These are phyloP conservation scores for Limnothrissa miodon DNA, from an alignment of 2,113 vertebrate species.

Conservation along the genomic window DNA sequence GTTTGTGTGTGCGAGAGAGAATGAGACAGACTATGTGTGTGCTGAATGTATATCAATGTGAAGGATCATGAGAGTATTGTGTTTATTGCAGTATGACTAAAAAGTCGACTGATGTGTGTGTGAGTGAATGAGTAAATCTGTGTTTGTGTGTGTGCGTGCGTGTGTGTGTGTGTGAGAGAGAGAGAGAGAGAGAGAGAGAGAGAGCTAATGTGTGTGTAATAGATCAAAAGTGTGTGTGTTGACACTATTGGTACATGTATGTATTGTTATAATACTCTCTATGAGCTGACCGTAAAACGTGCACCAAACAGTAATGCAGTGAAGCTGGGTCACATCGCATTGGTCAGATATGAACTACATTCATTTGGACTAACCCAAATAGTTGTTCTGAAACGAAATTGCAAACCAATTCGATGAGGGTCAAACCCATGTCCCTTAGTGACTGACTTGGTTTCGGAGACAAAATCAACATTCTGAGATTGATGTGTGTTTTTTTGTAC, in stretches of 20 bases:
- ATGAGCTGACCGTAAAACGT: not conserved
- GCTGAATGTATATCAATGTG: not conserved
- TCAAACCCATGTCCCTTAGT: not conserved
- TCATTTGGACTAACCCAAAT: not conserved
- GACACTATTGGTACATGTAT: not conserved
- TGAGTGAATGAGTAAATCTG: not conserved
- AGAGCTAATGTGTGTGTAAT: constrained; percentile 9
- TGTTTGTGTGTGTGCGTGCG: constrained; percentile 22
- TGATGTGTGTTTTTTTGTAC: not conserved
- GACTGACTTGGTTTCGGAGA: not conserved
- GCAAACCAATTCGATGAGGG: no score
- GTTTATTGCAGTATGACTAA: not conserved
- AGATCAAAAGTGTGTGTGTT: not conserved
- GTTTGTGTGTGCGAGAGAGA: not conserved
- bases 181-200: not conserved
- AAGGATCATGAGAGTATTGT: not conserved
- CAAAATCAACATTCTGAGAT: not conserved
- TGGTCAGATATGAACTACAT: not conserved
- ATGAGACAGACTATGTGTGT: not conserved
- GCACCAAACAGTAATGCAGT: not conserved
- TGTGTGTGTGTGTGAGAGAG: constrained; percentile 10
- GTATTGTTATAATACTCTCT: not conserved
- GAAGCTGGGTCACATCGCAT: not conserved
- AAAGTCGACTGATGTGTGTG: not conserved
- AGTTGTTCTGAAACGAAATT: not conserved